These are phyloP conservation scores for Danaus chrysippus DNA, from an alignment of 2,888 invertebrate species.

Conservation along the genomic window DNA sequence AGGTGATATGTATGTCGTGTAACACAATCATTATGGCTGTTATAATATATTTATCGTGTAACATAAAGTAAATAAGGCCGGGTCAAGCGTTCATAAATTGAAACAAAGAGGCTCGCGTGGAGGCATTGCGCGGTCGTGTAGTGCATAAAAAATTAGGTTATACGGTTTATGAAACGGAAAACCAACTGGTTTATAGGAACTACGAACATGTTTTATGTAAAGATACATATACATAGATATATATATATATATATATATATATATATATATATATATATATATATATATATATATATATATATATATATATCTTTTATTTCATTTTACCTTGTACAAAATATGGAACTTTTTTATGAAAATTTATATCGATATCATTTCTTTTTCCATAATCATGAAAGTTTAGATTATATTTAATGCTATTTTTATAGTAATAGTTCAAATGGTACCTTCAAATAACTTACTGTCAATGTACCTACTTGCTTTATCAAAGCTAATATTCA, in stretches of 20 bases:
- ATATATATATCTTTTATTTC: too few species aligned
- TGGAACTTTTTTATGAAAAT: too few species aligned
- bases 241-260: too few species aligned
- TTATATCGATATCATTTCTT: too few species aligned
- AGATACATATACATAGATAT: too few species aligned
- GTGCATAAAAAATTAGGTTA: conserved; percentile 44
- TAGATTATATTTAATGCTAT: too few species aligned
- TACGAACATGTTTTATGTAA: not conserved
- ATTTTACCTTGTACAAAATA: too few species aligned
- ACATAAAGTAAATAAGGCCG: conserved; percentile 27
- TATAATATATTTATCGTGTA: not conserved
- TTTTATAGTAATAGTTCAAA: too few species aligned
- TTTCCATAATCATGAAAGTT: too few species aligned
- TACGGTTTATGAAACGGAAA: conserved; percentile 25
- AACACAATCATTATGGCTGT: not conserved
- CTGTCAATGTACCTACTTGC: too few species aligned
- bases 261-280: not conserved
- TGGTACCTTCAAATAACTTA: too few species aligned
- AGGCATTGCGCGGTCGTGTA: conserved; percentile 47
- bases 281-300: not conserved
- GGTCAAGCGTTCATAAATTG: conserved; percentile 47
- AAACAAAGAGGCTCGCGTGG: conserved; percentile 44
- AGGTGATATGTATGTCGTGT: not conserved
- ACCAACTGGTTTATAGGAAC: conserved; percentile 11
- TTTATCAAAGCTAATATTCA: too few species aligned